Percentiles rank a stretch among this genome's conserved stretches.
These are phyloP conservation scores for Ceraclea dissimilis DNA, from an alignment of 2,888 invertebrate species.

Conservation along the genomic window DNA sequence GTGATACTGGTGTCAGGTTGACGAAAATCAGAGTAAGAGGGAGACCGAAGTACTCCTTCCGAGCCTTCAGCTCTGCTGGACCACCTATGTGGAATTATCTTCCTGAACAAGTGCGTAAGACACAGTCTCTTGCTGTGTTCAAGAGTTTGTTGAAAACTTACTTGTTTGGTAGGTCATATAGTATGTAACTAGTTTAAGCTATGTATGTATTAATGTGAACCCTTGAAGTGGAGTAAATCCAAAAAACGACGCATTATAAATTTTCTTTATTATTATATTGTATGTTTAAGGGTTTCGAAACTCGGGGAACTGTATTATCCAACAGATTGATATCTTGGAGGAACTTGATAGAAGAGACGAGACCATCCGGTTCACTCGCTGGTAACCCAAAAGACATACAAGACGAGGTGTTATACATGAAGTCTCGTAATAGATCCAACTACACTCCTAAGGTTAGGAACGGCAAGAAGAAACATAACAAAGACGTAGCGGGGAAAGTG, in stretches of 20 bases:
- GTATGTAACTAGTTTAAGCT: no score
- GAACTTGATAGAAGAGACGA: constrained; percentile 70
- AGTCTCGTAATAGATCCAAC: constrained; percentile 35
- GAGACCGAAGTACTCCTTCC: no score
- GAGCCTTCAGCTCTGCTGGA: no score
- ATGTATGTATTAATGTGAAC: no score
- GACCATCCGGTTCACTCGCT: constrained; percentile 59
- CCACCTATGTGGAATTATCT: no score
- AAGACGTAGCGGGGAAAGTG: constrained; percentile 31
- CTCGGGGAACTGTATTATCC: constrained; percentile 79
- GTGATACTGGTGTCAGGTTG: no score
- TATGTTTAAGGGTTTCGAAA: constrained; percentile 72
- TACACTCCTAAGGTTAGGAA: constrained; percentile 34
- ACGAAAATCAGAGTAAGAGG: no score
- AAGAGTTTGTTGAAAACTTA: no score
- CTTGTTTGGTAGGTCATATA: no score
- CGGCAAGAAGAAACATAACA: constrained; percentile 30
- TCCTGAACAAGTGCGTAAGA: no score
- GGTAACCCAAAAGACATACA: constrained; percentile 64
- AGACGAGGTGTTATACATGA: constrained; percentile 46
- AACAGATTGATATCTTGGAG: constrained; percentile 77
- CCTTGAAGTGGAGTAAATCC: no score
- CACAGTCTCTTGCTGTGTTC: no score
- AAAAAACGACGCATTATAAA: not conserved
- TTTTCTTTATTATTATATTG: not conserved